phyloP scores from a whole-genome alignment of 2,888 invertebrate genomes.

The Oligia strigilis region DNA sequence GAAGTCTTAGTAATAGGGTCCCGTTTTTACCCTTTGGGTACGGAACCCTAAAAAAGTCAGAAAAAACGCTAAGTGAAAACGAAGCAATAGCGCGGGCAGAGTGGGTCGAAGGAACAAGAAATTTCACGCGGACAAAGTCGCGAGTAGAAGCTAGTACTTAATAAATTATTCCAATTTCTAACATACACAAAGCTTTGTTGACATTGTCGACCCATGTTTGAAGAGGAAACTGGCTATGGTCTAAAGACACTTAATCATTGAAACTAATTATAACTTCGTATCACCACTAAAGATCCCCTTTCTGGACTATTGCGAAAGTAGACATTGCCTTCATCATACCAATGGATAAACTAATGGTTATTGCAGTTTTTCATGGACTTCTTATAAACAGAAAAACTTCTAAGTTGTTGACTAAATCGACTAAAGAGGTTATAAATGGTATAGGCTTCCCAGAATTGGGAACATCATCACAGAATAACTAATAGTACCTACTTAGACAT shows the following conservation, averaged over 20 bases:
- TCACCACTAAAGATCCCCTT: neutral
- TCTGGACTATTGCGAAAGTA: neutral
- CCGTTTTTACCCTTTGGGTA: no score
- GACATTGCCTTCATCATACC: neutral
- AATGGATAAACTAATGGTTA: neutral
- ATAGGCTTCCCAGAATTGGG: neutral
- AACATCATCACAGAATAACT: neutral
- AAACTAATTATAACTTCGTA: conserved; percentile 48
- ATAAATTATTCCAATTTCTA: conserved; percentile 42
- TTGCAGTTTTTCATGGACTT: neutral
- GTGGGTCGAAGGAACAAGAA: neutral
- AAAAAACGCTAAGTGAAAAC: neutral
- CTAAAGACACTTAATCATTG: conserved; percentile 36
- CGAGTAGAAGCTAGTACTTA: neutral
- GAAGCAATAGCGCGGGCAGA: neutral
- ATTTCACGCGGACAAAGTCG: neutral
- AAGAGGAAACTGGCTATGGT: conserved; percentile 50
- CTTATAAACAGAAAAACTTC: no score
- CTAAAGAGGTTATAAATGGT: neutral
- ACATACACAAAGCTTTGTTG: conserved; percentile 46
- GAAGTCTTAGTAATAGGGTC: no score
- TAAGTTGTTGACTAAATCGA: neutral
- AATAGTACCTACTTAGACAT: no score
- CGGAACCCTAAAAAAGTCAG: neutral
- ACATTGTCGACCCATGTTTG: conserved; percentile 38